Percentiles rank a stretch among this genome's conserved stretches.
phyloP scores from a whole-genome alignment of 1,140 invertebrate genomes.

The Neocloeon triangulifer region DNA sequence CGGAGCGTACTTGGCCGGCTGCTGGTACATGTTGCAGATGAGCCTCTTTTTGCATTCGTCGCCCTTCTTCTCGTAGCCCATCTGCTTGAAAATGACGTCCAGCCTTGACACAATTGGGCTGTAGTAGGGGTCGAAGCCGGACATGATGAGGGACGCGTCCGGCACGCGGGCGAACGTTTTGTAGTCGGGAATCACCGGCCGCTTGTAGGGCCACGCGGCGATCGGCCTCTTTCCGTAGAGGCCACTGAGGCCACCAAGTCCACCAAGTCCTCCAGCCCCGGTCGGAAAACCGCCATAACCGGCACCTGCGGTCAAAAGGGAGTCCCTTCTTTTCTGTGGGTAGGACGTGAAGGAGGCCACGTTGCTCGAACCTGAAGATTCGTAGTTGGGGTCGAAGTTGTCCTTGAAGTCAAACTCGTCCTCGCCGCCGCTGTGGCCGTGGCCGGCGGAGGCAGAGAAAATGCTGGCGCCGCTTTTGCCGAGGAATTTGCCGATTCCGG shows the following conservation, averaged over 20 bases:
- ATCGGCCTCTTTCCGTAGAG: too few relatives aligned
- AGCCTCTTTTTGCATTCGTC: conserved; percentile 61
- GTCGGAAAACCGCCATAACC: not conserved
- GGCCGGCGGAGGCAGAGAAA: conserved; percentile 11
- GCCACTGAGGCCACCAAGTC: too few relatives aligned
- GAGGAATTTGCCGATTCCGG: conserved; percentile 54
- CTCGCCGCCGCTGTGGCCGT: conserved; percentile 14
- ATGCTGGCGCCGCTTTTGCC: conserved; percentile 29
- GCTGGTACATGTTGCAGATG: conserved; percentile 66
- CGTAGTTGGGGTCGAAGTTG: not conserved
- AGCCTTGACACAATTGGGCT: conserved; percentile 55
- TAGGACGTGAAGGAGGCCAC: not conserved
- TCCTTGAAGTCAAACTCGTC: conserved; percentile 42
- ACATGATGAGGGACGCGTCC: conserved; percentile 49
- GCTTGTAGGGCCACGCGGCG: too few relatives aligned
- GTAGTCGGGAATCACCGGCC: too few relatives aligned
- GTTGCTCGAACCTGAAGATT: not conserved
- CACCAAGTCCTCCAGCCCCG: not conserved
- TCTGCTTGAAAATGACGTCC: conserved; percentile 56
- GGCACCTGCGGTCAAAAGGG: not conserved
- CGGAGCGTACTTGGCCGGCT: conserved; percentile 60
- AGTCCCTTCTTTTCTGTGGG: conserved; percentile 2
- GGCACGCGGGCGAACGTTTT: conserved; percentile 68
- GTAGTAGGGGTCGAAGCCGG: conserved; percentile 71
- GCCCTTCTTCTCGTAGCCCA: conserved; percentile 32